Evolutionary conservation across 2,113 vertebrate genomes (phyloP), one percentile per base, ranked within the genome.

Genomic region (Tauraco erythrolophus): DNA sequence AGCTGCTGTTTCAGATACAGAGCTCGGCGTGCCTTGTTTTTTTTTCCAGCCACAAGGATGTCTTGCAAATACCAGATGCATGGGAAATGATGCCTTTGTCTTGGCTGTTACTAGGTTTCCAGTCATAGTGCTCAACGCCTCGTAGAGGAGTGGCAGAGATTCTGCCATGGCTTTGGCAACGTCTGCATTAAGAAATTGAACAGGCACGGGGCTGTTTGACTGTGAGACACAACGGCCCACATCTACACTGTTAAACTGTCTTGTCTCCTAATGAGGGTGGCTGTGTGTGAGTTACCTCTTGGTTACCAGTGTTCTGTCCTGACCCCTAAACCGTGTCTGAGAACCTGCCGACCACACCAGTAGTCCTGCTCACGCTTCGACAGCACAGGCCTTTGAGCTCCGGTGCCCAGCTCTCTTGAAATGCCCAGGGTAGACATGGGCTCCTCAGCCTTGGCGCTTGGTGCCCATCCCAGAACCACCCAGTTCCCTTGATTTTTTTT

Each of bases 191-290:
- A 54, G 58, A 85, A 88, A 75, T 75, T 11, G 62, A 75, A 50
- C 19, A 12, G 33, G 37, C 31, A 19, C 0, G 0, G 19, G 33
- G 6, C 33, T 82, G 21, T 56, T 76, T 89, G 56, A 2, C 30
- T 70, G 19, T 54, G 35, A 76, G 19, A 57, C 50, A 18, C n/a
- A 78, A 71, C n/a, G n/a, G 28, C 13, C 69, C 25, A 12, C 22
- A 30, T 31, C 45, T 77, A 4, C 3, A 6, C 56, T 78, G 46
- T 65, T 86, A 37, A n/a, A 51, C 23, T 80, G 43, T 27, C 12
- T 50, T 41, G 13, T 30, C 15, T 57, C n/a, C 41, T 41, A 27
- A 28, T 58, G 31, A 51, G 45, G 51, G 19, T 30, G 65, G 41
- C 51, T 70, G 22, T 0, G 0, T 71, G 72, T 70, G 68, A 84